Evolutionary conservation across 2,888 invertebrate species (phyloP).

Genomic region (Agriotes lineatus): DNA sequence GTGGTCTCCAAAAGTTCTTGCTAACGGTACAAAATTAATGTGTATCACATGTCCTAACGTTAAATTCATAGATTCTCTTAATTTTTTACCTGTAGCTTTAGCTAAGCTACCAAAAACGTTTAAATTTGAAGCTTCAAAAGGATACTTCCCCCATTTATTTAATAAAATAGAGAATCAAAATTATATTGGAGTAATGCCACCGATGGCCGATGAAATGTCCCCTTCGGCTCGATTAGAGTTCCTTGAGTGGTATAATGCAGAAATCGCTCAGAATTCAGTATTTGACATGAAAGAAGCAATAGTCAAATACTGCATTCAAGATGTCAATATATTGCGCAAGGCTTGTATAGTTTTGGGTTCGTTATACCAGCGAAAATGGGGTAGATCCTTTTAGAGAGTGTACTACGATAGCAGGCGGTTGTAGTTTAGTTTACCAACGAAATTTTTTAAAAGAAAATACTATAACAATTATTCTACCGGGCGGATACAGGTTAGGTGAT

Average conservation of each 20-base stretch:
- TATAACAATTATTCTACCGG: slow-evolving; percentile 53
- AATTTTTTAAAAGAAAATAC: slow-evolving; percentile 52
- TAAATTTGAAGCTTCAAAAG: slow-evolving; percentile 25
- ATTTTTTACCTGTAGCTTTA: slow-evolving; percentile 30
- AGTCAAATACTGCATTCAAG: slow-evolving; percentile 46
- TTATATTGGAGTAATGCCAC: slow-evolving; percentile 49
- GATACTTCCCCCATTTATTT: slow-evolving; percentile 36
- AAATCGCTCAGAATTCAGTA: slow-evolving; percentile 21
- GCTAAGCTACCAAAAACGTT: slow-evolving; percentile 34
- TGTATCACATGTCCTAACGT: slow-evolving; percentile 19
- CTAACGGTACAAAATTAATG: slow-evolving; percentile 25
- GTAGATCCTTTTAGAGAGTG: slow-evolving; percentile 54
- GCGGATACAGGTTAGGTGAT: slow-evolving; percentile 48
- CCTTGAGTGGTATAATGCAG: slow-evolving; percentile 43
- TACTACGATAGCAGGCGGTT: slow-evolving; percentile 50
- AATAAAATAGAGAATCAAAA: slow-evolving; percentile 48
- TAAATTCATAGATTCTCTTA: slow-evolving; percentile 39
- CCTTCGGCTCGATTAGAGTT: slow-evolving; percentile 39
- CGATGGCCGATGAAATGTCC: slow-evolving; percentile 46
- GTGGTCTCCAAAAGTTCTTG: slow-evolving; percentile 21
- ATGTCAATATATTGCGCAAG: slow-evolving; percentile 23
- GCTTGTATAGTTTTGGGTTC: slow-evolving; percentile 53
- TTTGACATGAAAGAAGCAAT: slow-evolving; percentile 55
- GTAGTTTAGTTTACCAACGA: slow-evolving; percentile 49
- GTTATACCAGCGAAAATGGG: slow-evolving; percentile 44